Conservation (phyloP, 2,888 invertebrate genomes). For the Pachliopta kotzebuea region DNA sequence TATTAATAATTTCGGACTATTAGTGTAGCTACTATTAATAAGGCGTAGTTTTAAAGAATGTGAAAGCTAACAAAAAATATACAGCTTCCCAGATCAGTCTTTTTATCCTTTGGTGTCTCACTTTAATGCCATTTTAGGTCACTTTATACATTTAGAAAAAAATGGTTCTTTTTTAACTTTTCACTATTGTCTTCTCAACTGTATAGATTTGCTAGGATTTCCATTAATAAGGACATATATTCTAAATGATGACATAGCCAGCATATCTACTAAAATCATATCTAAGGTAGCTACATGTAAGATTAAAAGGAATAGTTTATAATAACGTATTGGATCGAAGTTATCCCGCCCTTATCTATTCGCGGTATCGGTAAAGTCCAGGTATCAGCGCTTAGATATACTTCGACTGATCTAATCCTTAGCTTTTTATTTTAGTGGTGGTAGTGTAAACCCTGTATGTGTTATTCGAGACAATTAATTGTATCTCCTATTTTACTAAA, state of each 20-base stretch:
- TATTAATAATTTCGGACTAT: slow-evolving; percentile 28
- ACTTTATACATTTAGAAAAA: background rate
- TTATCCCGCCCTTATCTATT: slow-evolving; percentile 14
- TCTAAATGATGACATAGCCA: slow-evolving; percentile 21
- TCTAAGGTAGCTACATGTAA: slow-evolving; percentile 28
- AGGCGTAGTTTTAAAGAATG: slow-evolving; percentile 60
- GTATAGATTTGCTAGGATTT: slow-evolving; percentile 41
- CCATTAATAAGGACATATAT: slow-evolving; percentile 17
- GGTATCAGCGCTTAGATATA: slow-evolving; percentile 6
- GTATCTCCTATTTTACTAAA: slow-evolving; percentile 3
- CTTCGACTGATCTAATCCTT: slow-evolving; percentile 22
- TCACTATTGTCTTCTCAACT: slow-evolving; percentile 39
- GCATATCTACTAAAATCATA: slow-evolving; percentile 28
- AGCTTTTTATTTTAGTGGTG: slow-evolving; percentile 9
- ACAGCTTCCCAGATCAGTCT: slow-evolving; percentile 53
- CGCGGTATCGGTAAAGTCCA: slow-evolving; percentile 2
- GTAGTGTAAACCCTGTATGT: background rate
- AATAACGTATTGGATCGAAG: slow-evolving; percentile 18
- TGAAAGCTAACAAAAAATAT: slow-evolving; percentile 46
- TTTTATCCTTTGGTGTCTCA: slow-evolving; percentile 23
- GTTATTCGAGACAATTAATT: slow-evolving; percentile 11
- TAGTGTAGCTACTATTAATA: slow-evolving; percentile 64
- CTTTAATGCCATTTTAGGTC: slow-evolving; percentile 5
- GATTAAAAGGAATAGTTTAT: slow-evolving; percentile 19
- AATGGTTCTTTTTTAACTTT: background rate